These are phyloP conservation scores for Callyntrura sp. DNA, from an alignment of 2,888 invertebrate genomes.

Conservation along the genomic window DNA sequence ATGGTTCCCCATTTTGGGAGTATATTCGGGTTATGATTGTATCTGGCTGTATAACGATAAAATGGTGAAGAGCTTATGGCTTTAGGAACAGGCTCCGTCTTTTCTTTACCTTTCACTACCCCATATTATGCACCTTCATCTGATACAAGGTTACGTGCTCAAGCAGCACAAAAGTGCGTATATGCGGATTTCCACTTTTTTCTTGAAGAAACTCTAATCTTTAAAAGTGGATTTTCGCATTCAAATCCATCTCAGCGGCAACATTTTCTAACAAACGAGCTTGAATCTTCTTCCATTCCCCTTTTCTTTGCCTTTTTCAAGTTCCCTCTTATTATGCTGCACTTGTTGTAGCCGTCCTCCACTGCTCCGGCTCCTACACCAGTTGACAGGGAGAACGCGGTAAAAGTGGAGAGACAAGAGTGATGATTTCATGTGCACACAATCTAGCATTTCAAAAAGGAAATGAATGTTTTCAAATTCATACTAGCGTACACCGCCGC, in stretches of 20 bases:
- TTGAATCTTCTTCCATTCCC: slow-evolving; percentile 14
- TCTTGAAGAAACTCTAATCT: slow-evolving; percentile 56
- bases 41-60: not conserved
- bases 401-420: slow-evolving; percentile 31
- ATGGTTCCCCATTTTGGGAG: not conserved
- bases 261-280: slow-evolving; percentile 59
- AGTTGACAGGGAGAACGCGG: slow-evolving; percentile 36
- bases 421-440: slow-evolving; percentile 54
- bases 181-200: slow-evolving; percentile 44
- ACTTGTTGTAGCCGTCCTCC: slow-evolving; percentile 53
- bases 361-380: slow-evolving; percentile 36
- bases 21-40: not conserved
- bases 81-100: not conserved
- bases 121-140: slow-evolving; percentile 36
- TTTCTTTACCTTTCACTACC: not conserved
- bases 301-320: not conserved
- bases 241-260: slow-evolving; percentile 61
- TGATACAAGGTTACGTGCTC: slow-evolving; percentile 44
- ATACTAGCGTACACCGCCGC: not conserved
- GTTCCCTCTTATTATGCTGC: slow-evolving; percentile 43
- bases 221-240: slow-evolving; percentile 64
- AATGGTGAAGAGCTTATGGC: not conserved
- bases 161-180: slow-evolving; percentile 55
- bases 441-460: slow-evolving; percentile 25
- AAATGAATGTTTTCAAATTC: slow-evolving; percentile 44